Conservation (phyloP, 2,113 vertebrate genomes). For the Hippocampus guttulatus region DNA sequence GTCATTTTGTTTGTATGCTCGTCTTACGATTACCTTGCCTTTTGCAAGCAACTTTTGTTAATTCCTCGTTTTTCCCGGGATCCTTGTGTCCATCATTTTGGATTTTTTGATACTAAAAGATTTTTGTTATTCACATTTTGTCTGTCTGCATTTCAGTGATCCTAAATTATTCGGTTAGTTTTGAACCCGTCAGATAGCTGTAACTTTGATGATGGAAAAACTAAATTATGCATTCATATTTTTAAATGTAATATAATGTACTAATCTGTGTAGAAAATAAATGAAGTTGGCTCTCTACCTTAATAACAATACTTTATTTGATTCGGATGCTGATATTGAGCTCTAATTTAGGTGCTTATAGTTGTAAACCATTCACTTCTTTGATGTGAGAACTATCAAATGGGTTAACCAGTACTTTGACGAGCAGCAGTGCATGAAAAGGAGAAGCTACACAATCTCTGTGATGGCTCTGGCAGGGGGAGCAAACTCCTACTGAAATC, state of each 20-base stretch:
- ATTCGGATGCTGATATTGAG: slow-evolving; percentile 28
- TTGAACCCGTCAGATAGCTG: slow-evolving; percentile 23
- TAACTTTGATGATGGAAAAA: slow-evolving; percentile 53
- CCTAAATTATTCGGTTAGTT: no score
- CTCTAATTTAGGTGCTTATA: neutral
- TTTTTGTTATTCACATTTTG: no score
- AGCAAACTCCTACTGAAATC: slow-evolving; percentile 46
- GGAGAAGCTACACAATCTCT: slow-evolving; percentile 16
- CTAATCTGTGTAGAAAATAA: slow-evolving; percentile 15
- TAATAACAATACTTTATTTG: slow-evolving; percentile 30
- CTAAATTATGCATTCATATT: slow-evolving; percentile 13
- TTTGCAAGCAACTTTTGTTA: no score
- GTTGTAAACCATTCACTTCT: slow-evolving; percentile 30
- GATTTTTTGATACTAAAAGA: no score
- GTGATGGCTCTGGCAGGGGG: slow-evolving; percentile 25
- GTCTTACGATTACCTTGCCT: no score
- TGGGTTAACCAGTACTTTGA: slow-evolving; percentile 32
- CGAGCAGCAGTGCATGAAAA: slow-evolving; percentile 4
- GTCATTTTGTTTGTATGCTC: no score
- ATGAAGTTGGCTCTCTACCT: no score
- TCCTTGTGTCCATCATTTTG: no score
- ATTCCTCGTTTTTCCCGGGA: no score
- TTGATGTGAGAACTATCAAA: slow-evolving; percentile 31
- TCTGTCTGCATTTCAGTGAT: no score
- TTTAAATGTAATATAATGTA: neutral